These are phyloP conservation scores for Hypothenemus hampei DNA, from an alignment of 1,140 invertebrate genomes.

Conservation along the genomic window DNA sequence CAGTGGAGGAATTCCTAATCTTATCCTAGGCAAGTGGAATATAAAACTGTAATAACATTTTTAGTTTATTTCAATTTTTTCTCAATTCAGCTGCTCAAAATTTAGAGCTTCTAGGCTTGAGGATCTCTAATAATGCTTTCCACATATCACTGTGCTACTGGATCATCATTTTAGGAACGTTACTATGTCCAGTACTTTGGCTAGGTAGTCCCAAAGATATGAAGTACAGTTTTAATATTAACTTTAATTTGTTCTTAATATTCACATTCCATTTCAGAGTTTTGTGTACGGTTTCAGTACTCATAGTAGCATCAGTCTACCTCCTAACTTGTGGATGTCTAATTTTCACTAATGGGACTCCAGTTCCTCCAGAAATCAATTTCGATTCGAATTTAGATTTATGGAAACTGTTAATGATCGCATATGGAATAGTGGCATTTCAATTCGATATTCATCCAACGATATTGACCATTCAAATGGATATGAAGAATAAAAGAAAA, in stretches of 20 bases:
- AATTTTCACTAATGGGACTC: conserved; percentile 32
- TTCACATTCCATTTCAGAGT: conserved; percentile 46
- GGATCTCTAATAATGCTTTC: conserved; percentile 56
- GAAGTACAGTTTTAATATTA: conserved; percentile 49
- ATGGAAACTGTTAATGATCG: conserved; percentile 52
- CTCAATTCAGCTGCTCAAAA: conserved; percentile 64
- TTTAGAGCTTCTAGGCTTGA: conserved; percentile 64
- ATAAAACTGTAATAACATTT: not conserved
- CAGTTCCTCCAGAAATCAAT: not conserved
- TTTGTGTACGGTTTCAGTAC: conserved; percentile 54
- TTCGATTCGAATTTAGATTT: conserved; percentile 13
- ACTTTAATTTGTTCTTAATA: not conserved
- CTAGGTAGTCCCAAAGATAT: conserved; percentile 78
- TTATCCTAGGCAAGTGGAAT: conserved; percentile 60
- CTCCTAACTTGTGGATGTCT: conserved; percentile 53
- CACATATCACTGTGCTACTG: conserved; percentile 71
- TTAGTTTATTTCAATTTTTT: conserved; percentile 1
- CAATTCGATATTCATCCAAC: conserved; percentile 77
- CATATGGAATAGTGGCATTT: conserved; percentile 62
- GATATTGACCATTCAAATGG: conserved; percentile 71
- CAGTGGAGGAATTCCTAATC: conserved; percentile 67
- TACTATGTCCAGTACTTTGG: conserved; percentile 73
- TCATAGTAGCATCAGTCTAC: conserved; percentile 54
- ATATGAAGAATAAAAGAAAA: conserved; percentile 64
- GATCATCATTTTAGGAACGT: conserved; percentile 62